phyloP scores from a whole-genome alignment of 64 coral and sea anemone species.

The Porites lutea region DNA sequence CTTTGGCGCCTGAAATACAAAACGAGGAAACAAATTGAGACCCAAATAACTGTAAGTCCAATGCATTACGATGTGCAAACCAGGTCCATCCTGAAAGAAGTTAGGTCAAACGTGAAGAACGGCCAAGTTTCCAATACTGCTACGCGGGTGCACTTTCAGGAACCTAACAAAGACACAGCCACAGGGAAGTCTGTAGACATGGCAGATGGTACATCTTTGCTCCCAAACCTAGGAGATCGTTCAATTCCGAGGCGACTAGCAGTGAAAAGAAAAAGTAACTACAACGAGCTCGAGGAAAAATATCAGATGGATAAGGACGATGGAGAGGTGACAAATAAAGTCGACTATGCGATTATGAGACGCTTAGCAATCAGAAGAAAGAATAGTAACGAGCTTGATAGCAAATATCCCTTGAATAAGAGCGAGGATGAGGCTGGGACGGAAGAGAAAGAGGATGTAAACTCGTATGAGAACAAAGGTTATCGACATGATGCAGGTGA shows the following conservation, averaged over 20 bases:
- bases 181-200: background rate
- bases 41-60: background rate
- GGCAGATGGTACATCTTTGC: background rate
- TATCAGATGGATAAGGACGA: background rate
- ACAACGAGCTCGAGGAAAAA: background rate
- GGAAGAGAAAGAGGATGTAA: background rate
- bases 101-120: background rate
- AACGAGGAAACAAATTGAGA: background rate
- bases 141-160: slow-evolving; percentile 9
- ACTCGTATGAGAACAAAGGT: background rate
- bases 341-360: background rate
- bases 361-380: slow-evolving; percentile 33
- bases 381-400: background rate
- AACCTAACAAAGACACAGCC: background rate
- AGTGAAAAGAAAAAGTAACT: slow-evolving; percentile 9
- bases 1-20: slow-evolving; percentile 35
- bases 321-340: background rate
- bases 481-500: background rate
- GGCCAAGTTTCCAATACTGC: background rate
- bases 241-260: slow-evolving; percentile 5
- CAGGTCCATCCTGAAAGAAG: background rate
- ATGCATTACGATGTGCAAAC: slow-evolving; percentile 15
- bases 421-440: background rate
- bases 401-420: slow-evolving; percentile 17
- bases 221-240: background rate